Evolutionary conservation across 2,113 vertebrate genomes (phyloP), one percentile per base, ranked within the genome.

Genomic region (Xiphophorus hellerii): DNA sequence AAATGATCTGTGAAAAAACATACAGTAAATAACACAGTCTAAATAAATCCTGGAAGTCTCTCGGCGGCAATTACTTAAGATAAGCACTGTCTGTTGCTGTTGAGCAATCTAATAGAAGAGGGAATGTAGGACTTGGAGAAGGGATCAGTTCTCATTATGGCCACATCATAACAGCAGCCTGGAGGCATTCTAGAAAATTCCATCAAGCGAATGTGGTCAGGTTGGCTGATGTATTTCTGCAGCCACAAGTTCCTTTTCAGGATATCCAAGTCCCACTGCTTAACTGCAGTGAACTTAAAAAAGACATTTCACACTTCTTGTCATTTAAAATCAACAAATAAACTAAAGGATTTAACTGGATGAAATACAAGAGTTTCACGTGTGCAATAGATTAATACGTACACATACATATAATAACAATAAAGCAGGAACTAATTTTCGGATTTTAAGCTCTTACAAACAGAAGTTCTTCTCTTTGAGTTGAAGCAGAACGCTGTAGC

Each of bases 71-170:
- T 42, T 12, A 42, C 1, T 39, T 27, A 66, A 66, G 65, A n/a
- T n/a, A 37, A 66, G 25, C 65, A 27, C 25, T 42, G 31, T 65
- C 31, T 5, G 27, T 48, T 68, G 28, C 25, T 48, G 25, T 30
- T 68, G 27, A 22, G 28, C 15, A 30, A 28, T 3, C 27, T 29
- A 68, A 68, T 42, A 68, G 14, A 66, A n/a, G 22, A 48, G 44
- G 27, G 39, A 29, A 68, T 48, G 44, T 48, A 42, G 9, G n/a
- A 27, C 37, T 20, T 42, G 65, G n/a, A 68, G 17, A 11, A 44
- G 66, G 25, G 25, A 66, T 66, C 42, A 66, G 65, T 66, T n/a
- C 25, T 66, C 65, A 66, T 66, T n/a, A 37, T 33, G 31, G n/a
- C 8, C n/a, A 28, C 65, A 27, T 67, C 42, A 10, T 30, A 22